Evolutionary conservation across 2,797 vertebrate species (phyloP).

Genomic region (Otolemur crassicaudatus): DNA sequence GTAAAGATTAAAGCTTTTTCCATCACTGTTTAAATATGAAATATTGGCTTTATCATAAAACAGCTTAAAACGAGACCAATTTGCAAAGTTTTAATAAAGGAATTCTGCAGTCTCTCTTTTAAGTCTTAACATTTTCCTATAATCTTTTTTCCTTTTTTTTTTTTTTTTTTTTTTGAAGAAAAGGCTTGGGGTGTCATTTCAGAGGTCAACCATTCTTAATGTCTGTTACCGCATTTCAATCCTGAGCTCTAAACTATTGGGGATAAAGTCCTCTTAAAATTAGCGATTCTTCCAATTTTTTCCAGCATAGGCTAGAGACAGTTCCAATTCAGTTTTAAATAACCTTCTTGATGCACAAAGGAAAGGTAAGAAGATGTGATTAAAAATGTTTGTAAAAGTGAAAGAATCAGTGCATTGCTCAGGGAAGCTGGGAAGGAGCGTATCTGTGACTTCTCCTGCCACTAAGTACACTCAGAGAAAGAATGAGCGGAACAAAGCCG

Average conservation of each 20-base stretch:
- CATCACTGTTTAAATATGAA: not conserved
- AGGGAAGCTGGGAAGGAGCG: constrained; percentile 39
- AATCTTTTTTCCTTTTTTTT: not conserved
- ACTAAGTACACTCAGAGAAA: not conserved
- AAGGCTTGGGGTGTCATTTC: constrained; percentile 15
- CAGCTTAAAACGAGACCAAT: constrained; percentile 50
- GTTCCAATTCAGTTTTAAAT: constrained; percentile 18
- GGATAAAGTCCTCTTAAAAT: constrained; percentile 43
- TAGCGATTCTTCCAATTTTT: constrained; percentile 8
- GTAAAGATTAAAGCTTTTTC: constrained; percentile 35
- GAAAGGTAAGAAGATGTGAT: constrained; percentile 69
- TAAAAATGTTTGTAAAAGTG: constrained; percentile 51
- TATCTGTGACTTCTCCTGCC: constrained; percentile 53
- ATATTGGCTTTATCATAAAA: constrained; percentile 60
- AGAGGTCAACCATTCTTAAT: constrained; percentile 53
- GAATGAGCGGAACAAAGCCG: constrained; percentile 13
- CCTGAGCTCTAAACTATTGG: not conserved
- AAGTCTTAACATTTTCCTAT: constrained; percentile 44
- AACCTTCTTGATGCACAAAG: constrained; percentile 48
- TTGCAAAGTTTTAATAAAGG: constrained; percentile 55
- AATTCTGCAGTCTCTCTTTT: constrained; percentile 45
- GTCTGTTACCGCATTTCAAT: constrained; percentile 46
- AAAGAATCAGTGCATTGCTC: constrained; percentile 44
- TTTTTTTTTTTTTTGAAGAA: not conserved
- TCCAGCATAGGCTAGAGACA: not conserved